phyloP scores from a whole-genome alignment of 2,888 invertebrate species.

The Nemurella pictetii region DNA sequence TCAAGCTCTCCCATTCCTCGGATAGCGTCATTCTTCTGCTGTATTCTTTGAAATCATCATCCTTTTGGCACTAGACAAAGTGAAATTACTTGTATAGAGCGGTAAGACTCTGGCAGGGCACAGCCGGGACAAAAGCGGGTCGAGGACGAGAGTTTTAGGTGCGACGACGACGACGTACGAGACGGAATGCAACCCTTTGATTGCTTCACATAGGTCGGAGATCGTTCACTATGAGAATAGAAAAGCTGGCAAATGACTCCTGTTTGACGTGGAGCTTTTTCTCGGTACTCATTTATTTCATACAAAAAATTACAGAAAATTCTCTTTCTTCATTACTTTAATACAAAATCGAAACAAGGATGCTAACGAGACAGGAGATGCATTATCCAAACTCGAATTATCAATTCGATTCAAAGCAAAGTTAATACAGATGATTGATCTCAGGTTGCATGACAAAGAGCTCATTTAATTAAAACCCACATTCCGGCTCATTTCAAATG shows the following conservation, averaged over 20 bases:
- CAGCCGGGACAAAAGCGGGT: neutral
- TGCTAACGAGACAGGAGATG: too few species aligned
- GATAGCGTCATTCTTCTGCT: neutral
- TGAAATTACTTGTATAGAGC: conserved; percentile 1
- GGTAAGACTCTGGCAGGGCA: neutral
- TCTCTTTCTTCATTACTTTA: too few species aligned
- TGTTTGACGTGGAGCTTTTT: too few species aligned
- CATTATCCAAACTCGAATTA: too few species aligned
- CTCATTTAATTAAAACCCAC: too few species aligned
- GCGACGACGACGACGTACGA: neutral
- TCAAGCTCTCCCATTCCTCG: neutral
- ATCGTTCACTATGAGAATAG: neutral
- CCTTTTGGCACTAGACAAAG: neutral
- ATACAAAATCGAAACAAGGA: too few species aligned
- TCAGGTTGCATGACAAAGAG: too few species aligned
- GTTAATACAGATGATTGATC: too few species aligned
- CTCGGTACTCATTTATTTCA: too few species aligned
- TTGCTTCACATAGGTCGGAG: neutral
- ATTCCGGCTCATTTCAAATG: too few species aligned
- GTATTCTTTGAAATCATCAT: neutral
- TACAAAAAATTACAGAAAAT: too few species aligned
- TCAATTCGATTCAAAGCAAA: too few species aligned
- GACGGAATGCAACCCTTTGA: neutral
- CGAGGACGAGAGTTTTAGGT: neutral
- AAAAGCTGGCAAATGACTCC: neutral